Base-by-base conservation (phyloP, 2,797 vertebrate species). In the Nothura maculosa region DNA sequence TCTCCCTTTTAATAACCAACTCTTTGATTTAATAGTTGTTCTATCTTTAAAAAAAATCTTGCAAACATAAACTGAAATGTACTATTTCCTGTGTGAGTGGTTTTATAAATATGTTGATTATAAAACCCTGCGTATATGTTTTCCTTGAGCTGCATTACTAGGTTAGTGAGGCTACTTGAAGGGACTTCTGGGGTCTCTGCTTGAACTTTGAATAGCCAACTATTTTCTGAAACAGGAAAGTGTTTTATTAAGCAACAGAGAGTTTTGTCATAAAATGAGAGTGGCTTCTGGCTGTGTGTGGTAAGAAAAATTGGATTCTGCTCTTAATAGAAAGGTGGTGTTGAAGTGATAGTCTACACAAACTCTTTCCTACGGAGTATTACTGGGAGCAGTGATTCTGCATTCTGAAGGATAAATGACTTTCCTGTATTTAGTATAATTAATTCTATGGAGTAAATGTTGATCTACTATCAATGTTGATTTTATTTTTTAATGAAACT, bases 151-250 rank as follows among this genome's bases (percentile, higher is more conserved):
- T 73, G 45, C 75, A 50, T 89, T 92, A 86, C 54, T 19, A 55
- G 54, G 30, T n/a, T 18, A 55, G 17, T 45, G n/a, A 92, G 43
- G 20, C 34, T 88, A 36, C 42, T 58, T 75, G 64, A 84, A 87
- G 52, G 34, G 25, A 36, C 50, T 87, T 7, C 24, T 34, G 68
- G 24, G 43, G 22, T 77, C 28, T 86, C 40, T 70, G 42, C 34
- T 75, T 43, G 28, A 48, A 27, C 22, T 91, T 88, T 61, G 27
- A 81, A 67, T 28, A 85, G 18, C 25, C 47, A 86, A 74, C 9
- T 38, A 32, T 92, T 95, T 92, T 94, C 69, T 63, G 90, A 91
- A 93, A 93, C 42, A 87, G 50, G 36, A 92, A 86, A 50, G 76
- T 52, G 24, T 81, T 85, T 86, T 81, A 64, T 94, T 81, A 87